A percentile compares a stretch with the other conserved stretches of the same genome.
These are phyloP conservation scores for Chloroceryle aenea DNA, from an alignment of 2,113 vertebrate species.

Conservation along the genomic window DNA sequence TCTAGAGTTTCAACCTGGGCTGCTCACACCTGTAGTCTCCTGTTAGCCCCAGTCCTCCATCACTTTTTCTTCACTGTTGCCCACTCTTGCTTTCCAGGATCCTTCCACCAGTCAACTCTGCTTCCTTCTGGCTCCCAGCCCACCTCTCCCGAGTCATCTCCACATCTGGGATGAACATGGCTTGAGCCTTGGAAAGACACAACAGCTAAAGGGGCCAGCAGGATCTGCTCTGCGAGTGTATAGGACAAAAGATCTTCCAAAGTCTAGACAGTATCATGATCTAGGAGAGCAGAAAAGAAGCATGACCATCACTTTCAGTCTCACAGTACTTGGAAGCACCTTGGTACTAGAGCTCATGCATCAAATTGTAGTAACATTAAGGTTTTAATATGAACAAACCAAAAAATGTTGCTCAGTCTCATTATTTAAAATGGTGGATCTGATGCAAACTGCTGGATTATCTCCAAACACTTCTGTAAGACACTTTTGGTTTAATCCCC, in stretches of 20 bases:
- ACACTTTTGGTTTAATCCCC: not conserved
- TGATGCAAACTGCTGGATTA: conserved; percentile 3
- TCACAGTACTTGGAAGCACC: not conserved
- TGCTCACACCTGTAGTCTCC: not conserved
- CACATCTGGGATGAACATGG: not conserved
- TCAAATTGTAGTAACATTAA: not conserved
- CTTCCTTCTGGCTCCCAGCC: not conserved
- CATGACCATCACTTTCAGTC: not conserved
- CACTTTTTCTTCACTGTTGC: not conserved
- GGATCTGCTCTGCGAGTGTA: not conserved
- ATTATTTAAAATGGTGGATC: not conserved
- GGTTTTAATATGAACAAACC: not conserved
- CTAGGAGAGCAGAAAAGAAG: not conserved
- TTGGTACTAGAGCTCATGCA: not conserved
- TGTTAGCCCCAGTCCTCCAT: not conserved
- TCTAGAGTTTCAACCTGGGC: not conserved
- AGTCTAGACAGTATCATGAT: rapidly evolving
- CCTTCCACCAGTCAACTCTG: not conserved
- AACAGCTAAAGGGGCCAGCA: not conserved
- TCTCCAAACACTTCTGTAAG: not conserved
- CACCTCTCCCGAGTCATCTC: not conserved
- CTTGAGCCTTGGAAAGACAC: not conserved
- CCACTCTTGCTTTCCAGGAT: not conserved
- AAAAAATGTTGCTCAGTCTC: not conserved
- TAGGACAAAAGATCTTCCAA: not conserved